Conservation (phyloP, 2,888 invertebrate species). For the Hypolimnas misippus region DNA sequence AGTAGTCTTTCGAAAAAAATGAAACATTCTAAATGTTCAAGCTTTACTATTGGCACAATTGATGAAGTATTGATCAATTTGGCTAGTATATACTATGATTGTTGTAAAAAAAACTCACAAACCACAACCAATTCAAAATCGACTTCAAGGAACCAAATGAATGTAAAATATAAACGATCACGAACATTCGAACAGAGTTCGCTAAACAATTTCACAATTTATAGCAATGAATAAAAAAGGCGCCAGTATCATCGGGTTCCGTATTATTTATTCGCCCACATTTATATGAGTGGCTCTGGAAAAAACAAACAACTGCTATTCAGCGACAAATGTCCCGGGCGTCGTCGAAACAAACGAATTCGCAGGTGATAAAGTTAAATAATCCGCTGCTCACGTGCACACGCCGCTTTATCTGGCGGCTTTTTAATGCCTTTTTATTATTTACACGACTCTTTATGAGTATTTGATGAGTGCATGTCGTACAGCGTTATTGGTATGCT, state of each 20-base stretch:
- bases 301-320: background rate
- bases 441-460: background rate
- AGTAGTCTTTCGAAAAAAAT: no score
- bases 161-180: background rate
- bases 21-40: no score
- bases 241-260: conserved; percentile 8
- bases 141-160: background rate
- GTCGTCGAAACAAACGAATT: conserved; percentile 11
- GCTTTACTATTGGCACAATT: no score
- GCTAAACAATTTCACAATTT: conserved; percentile 9
- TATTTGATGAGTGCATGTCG: background rate
- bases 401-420: background rate
- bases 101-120: no score
- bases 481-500: background rate
- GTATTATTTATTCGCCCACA: conserved; percentile 10
- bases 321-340: conserved; percentile 6
- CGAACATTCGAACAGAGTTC: background rate
- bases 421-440: conserved; percentile 7
- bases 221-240: conserved; percentile 10
- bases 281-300: conserved; percentile 7
- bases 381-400: background rate
- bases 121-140: no score
- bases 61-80: no score
- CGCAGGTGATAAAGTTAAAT: background rate
- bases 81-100: no score